phyloP scores from a whole-genome alignment of 2,888 invertebrate species.

The Mythimna vitellina region DNA sequence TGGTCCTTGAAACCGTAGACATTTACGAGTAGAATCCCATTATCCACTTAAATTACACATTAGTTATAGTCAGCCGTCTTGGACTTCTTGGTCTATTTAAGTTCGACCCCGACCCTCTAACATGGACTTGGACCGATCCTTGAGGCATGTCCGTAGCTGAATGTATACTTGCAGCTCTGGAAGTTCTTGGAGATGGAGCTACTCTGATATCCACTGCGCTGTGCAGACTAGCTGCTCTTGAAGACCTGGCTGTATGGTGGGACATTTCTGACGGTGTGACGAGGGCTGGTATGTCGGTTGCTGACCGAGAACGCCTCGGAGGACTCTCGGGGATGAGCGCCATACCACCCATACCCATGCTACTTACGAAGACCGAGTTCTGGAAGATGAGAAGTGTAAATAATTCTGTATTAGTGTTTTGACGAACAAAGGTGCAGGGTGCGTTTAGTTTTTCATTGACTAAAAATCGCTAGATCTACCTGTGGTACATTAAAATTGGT shows the following conservation, averaged over 20 bases:
- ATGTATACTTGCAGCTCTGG: slow-evolving; percentile 85
- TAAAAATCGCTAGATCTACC: slow-evolving; percentile 21
- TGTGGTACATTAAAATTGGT: slow-evolving; percentile 22
- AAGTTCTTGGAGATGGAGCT: slow-evolving; percentile 83
- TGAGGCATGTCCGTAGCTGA: slow-evolving; percentile 83
- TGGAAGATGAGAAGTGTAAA: slow-evolving; percentile 78
- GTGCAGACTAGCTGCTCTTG: slow-evolving; percentile 86
- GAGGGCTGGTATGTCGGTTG: slow-evolving; percentile 95
- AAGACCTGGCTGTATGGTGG: slow-evolving; percentile 81
- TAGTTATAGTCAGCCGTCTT: slow-evolving; percentile 83
- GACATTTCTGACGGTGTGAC: slow-evolving; percentile 88
- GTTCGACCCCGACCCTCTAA: slow-evolving; percentile 81
- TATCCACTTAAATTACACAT: slow-evolving; percentile 72
- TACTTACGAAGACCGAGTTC: slow-evolving; percentile 96
- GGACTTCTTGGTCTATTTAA: slow-evolving; percentile 84
- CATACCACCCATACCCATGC: slow-evolving; percentile 91
- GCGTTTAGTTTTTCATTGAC: neutral
- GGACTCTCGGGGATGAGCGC: slow-evolving; percentile 93
- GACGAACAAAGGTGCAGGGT: neutral
- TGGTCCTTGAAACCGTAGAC: slow-evolving; percentile 70
- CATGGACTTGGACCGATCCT: slow-evolving; percentile 85
- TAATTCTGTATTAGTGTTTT: slow-evolving; percentile 17
- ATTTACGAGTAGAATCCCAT: slow-evolving; percentile 38
- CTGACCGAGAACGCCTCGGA: slow-evolving; percentile 95
- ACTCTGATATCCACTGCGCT: slow-evolving; percentile 85